Conservation (phyloP, 37 sponge, comb jelly and placozoan genomes). For the Ianthella basta region DNA sequence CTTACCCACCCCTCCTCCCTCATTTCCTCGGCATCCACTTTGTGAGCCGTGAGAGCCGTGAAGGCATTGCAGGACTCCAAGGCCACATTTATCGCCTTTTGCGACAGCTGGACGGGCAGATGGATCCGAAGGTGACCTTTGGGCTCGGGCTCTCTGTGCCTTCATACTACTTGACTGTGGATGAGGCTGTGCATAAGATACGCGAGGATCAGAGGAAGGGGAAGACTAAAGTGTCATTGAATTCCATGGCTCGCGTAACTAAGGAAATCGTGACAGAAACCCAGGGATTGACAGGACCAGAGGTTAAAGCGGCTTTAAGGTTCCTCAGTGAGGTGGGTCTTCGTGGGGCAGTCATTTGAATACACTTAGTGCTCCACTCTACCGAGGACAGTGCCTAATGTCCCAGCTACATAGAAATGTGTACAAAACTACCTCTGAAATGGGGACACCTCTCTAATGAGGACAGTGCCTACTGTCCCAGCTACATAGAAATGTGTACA, state of each 20-base stretch:
- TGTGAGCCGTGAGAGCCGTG: constrained; percentile 47
- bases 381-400: too few species aligned
- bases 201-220: not conserved
- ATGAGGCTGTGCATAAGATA: constrained; percentile 15
- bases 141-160: not conserved
- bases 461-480: too few species aligned
- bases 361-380: constrained; percentile 36
- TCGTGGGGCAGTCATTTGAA: constrained; percentile 37
- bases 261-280: not conserved
- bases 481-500: too few species aligned
- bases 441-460: too few species aligned
- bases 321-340: constrained; percentile 65
- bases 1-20: constrained; percentile 46
- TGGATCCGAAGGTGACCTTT: not conserved
- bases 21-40: constrained; percentile 44
- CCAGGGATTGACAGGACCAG: not conserved
- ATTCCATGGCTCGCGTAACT: not conserved
- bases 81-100: constrained; percentile 39
- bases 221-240: not conserved
- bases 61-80: constrained; percentile 38
- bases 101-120: not conserved
- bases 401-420: too few species aligned
- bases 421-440: too few species aligned
- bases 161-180: not conserved
- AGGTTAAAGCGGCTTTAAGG: constrained; percentile 43